Conservation (phyloP, 2,113 vertebrate genomes). For the Menura novaehollandiae region DNA sequence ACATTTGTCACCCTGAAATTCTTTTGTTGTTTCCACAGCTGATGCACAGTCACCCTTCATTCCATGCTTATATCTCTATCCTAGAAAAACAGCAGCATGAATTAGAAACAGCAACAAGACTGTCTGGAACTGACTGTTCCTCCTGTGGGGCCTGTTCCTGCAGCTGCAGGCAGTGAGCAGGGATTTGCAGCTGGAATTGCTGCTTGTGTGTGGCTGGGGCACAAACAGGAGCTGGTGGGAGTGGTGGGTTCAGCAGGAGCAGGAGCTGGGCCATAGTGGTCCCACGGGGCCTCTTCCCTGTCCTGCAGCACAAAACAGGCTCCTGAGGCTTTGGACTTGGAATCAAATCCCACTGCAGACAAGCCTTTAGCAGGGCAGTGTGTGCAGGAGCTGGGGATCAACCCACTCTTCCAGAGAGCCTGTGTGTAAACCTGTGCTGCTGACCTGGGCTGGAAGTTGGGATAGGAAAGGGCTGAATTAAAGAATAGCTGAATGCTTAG, state of each 20-base stretch:
- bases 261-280: not conserved
- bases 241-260: not conserved
- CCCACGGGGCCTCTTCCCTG: rapidly evolving
- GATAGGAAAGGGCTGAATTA: not conserved
- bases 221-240: not conserved
- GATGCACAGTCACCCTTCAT: not conserved
- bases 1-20: not conserved
- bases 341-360: rapidly evolving
- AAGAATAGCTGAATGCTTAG: not conserved
- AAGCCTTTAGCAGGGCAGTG: not conserved
- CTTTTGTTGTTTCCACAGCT: not conserved
- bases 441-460: not conserved
- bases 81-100: not conserved
- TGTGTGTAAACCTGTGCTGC: not conserved
- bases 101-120: not conserved
- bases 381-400: not conserved
- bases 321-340: not conserved
- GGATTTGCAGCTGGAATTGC: not conserved
- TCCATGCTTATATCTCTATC: not conserved
- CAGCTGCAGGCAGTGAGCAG: not conserved
- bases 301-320: not conserved
- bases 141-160: not conserved
- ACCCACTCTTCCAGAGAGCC: not conserved
- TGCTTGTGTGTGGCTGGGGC: not conserved
- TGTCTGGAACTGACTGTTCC: not conserved